Percentiles rank a stretch among this genome's conserved stretches.
These are phyloP conservation scores for Ovis canadensis DNA, from an alignment of 2,113 vertebrate species.

Conservation along the genomic window DNA sequence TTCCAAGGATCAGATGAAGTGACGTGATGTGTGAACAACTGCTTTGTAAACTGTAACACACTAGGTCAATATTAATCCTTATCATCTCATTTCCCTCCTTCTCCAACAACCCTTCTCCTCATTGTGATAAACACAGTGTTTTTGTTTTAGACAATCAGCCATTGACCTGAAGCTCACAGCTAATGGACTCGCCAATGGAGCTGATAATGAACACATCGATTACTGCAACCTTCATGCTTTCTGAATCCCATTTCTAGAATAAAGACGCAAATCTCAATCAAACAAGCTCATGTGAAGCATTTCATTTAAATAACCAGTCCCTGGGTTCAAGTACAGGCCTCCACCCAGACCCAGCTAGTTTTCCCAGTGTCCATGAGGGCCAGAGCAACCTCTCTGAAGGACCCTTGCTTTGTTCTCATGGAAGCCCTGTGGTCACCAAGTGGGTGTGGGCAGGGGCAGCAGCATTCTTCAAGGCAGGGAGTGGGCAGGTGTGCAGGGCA, in stretches of 20 bases:
- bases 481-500: neutral
- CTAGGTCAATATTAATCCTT: neutral
- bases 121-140: neutral
- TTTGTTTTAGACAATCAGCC: neutral
- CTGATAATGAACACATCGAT: constrained; percentile 31
- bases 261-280: neutral
- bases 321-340: neutral
- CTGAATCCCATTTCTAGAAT: neutral
- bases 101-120: neutral
- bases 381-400: neutral
- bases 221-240: neutral
- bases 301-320: neutral
- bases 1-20: neutral
- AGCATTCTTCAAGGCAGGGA: neutral
- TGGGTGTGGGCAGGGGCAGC: neutral
- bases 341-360: neutral
- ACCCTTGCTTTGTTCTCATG: neutral
- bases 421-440: neutral
- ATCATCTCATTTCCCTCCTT: neutral
- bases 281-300: neutral
- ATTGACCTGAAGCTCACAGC: constrained; percentile 42
- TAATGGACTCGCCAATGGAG: constrained; percentile 17
- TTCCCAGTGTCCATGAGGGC: neutral
- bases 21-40: neutral
- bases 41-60: neutral